Evolutionary conservation across 2,888 invertebrate species (phyloP), one percentile per base, ranked within the genome.

Genomic region (Amphiduros pacificus): DNA sequence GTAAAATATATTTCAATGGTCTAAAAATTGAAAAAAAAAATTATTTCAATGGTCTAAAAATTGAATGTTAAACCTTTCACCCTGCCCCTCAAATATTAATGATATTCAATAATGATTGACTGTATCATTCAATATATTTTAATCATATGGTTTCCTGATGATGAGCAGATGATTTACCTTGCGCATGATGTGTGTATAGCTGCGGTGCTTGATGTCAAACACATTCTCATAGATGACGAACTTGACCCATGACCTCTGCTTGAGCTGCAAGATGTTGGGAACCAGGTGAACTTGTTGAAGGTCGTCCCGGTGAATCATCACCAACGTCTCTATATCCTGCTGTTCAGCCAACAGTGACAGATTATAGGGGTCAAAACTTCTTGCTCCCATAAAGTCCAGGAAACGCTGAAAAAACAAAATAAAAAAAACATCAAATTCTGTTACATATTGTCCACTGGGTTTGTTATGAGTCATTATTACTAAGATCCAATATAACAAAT

Each of bases 201-300:
- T 54, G 44, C 52, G 55, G 32, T 50, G 59, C 51, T 68, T 64
- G n/a, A 68, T 62, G 36, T 68, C 68, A 4, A 52, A 27, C 29
- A 68, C 53, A 41, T 52, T 57, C 41, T 64, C 40, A 50, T 64
- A 68, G 5, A 55, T 32, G 24, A 61, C 59, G 36, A 68, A 68
- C 32, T 41, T 59, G 22, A 68, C 66, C 49, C 64, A 54, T 14
- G 49, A 40, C 51, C 64, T 62, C 24, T 61, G 55, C 55, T 68
- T 68, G 41, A 68, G 62, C 22, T 55, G 44, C 44, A 68, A 56
- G 32, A 68, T 53, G 51, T 68, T 66, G 11, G 68, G 68, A 17
- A 68, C 27, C 26, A 50, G 44, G 44, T 64, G 41, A 3, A 68
- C 14, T 17, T 60, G 27, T 26, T 29, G 28, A 27, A 61, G 24